These are phyloP conservation scores for Disparrhopalites patrizii DNA, from an alignment of 2,888 invertebrate genomes.

Conservation along the genomic window DNA sequence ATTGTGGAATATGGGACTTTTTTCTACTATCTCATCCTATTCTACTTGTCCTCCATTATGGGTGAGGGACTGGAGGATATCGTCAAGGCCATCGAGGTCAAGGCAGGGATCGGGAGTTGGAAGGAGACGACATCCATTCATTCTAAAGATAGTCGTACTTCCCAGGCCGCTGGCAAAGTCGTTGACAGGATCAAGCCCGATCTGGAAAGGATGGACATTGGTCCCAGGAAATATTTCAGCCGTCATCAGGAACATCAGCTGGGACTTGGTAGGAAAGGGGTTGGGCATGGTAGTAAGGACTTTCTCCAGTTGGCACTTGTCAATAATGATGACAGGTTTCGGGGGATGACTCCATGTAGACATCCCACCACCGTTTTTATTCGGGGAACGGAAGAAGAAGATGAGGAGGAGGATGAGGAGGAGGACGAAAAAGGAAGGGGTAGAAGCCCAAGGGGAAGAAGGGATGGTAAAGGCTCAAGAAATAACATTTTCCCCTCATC, in stretches of 20 bases:
- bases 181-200: neutral
- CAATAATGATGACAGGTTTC: too few relatives aligned
- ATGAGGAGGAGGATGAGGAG: too few relatives aligned
- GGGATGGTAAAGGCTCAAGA: too few relatives aligned
- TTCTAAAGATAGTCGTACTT: neutral
- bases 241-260: neutral
- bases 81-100: neutral
- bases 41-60: constrained; percentile 7
- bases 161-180: neutral
- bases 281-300: neutral
- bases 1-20: constrained; percentile 3
- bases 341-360: too few relatives aligned
- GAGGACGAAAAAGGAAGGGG: too few relatives aligned
- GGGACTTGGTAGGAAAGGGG: neutral
- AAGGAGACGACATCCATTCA: too few relatives aligned
- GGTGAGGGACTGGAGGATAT: constrained; percentile 12
- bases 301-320: too few relatives aligned
- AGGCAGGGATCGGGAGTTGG: neutral
- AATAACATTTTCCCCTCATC: too few relatives aligned
- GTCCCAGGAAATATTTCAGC: neutral
- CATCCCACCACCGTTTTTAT: too few relatives aligned
- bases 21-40: constrained; percentile 16
- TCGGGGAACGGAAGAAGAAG: too few relatives aligned
- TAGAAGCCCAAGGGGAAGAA: too few relatives aligned
- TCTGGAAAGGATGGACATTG: neutral